Conservation (phyloP, 1,140 invertebrate genomes). For the Mya arenaria region DNA sequence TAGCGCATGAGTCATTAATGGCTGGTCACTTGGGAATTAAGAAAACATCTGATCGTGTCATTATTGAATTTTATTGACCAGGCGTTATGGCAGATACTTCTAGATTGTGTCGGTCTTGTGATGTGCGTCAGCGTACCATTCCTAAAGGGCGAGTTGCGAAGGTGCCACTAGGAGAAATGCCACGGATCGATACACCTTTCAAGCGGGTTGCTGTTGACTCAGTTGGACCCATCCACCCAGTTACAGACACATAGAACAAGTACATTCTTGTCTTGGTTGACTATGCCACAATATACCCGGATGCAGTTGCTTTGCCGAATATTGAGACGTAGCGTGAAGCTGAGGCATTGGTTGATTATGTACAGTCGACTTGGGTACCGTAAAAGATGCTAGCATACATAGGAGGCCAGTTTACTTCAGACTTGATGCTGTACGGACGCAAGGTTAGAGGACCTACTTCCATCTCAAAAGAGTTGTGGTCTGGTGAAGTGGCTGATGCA, state of each 20-base stretch:
- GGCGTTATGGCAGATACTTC: slow-evolving; percentile 43
- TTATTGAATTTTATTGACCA: slow-evolving; percentile 59
- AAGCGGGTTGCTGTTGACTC: slow-evolving; percentile 57
- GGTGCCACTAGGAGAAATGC: slow-evolving; percentile 49
- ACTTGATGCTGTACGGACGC: slow-evolving; percentile 65
- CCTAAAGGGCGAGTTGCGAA: slow-evolving; percentile 53
- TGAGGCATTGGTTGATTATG: slow-evolving; percentile 63
- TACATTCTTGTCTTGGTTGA: slow-evolving; percentile 58
- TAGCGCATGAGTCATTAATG: slow-evolving; percentile 58
- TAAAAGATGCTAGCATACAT: slow-evolving; percentile 57
- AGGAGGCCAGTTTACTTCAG: slow-evolving; percentile 55
- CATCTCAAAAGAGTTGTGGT: slow-evolving; percentile 59
- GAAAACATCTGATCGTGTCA: slow-evolving; percentile 46
- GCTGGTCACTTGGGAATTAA: slow-evolving; percentile 51
- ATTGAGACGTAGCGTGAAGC: slow-evolving; percentile 54
- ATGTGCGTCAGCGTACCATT: slow-evolving; percentile 55
- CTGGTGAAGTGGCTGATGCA: neutral
- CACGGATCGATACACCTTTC: slow-evolving; percentile 56
- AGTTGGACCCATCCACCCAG: slow-evolving; percentile 53
- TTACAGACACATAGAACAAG: slow-evolving; percentile 47
- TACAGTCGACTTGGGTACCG: slow-evolving; percentile 79
- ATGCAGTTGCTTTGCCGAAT: slow-evolving; percentile 37
- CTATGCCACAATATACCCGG: slow-evolving; percentile 57
- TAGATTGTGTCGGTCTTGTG: slow-evolving; percentile 57
- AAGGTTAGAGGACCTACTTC: slow-evolving; percentile 63